A percentile compares a stretch with the other conserved stretches of the same genome.
phyloP scores from a whole-genome alignment of 2,888 invertebrate species.

The Dicyrtomina minuta region DNA sequence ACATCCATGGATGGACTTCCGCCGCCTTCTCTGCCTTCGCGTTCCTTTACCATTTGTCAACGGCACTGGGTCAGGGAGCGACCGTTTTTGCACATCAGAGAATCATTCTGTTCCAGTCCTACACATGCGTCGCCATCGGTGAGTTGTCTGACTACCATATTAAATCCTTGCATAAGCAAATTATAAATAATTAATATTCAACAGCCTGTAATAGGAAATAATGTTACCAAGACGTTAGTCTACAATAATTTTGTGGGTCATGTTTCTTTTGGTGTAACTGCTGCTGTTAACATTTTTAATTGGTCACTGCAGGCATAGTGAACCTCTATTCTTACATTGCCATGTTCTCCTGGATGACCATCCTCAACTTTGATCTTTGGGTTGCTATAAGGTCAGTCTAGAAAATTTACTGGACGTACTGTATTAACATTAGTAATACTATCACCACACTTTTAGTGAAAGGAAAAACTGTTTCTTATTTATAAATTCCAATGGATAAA shows the following conservation, averaged over 20 bases:
- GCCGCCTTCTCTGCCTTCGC: neutral
- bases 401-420: neutral
- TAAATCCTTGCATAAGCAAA: too few species aligned
- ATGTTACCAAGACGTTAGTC: too few species aligned
- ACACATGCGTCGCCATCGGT: neutral
- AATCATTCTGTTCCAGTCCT: neutral
- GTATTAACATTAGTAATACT: too few species aligned
- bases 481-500: too few species aligned
- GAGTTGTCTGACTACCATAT: too few species aligned
- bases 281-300: neutral
- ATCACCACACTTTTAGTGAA: neutral
- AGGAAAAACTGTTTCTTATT: neutral
- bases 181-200: too few species aligned
- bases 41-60: too few species aligned
- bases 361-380: neutral
- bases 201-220: too few species aligned
- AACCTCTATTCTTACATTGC: conserved; percentile 11
- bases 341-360: conserved; percentile 3
- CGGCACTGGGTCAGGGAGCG: neutral
- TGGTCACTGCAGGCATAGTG: neutral
- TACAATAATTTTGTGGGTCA: too few species aligned
- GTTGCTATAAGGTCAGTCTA: neutral
- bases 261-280: too few species aligned
- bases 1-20: conserved; percentile 9
- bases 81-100: neutral